A percentile compares a stretch with the other conserved stretches of the same genome.
Evolutionary conservation across 2,888 invertebrate genomes (phyloP).

Genomic region (Pyrochroa serraticornis): DNA sequence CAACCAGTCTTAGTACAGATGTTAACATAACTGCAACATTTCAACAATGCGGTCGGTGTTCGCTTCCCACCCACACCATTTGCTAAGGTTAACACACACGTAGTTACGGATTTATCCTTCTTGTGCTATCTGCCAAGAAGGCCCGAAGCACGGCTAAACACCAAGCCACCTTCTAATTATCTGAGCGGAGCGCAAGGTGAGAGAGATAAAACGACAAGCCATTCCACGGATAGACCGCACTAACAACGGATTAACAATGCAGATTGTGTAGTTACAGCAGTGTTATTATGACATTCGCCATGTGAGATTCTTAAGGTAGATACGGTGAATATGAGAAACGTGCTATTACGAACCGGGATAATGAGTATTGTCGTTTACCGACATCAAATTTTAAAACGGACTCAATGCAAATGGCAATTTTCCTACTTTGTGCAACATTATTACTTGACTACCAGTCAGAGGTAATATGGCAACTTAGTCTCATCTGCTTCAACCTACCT

Average conservation of each 20-base stretch:
- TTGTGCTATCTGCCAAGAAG: constrained; percentile 21
- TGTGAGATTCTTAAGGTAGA: constrained; percentile 22
- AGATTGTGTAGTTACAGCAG: constrained; percentile 23
- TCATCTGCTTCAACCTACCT: no score
- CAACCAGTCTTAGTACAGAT: constrained; percentile 22
- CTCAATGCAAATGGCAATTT: constrained; percentile 4
- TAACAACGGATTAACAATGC: constrained; percentile 28
- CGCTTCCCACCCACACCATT: constrained; percentile 15
- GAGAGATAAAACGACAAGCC: constrained; percentile 20
- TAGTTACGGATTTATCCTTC: constrained; percentile 24
- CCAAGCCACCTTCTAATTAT: constrained; percentile 31
- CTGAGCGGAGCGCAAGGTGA: constrained; percentile 24
- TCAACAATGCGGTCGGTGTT: constrained; percentile 26
- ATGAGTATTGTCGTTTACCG: constrained; percentile 13
- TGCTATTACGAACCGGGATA: constrained; percentile 13
- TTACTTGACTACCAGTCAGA: neutral
- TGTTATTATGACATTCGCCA: constrained; percentile 29
- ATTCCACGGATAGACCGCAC: constrained; percentile 14
- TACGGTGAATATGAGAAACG: constrained; percentile 25
- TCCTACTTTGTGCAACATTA: constrained; percentile 7
- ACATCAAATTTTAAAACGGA: constrained; percentile 15
- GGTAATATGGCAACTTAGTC: no score
- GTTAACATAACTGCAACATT: constrained; percentile 31
- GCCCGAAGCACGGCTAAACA: constrained; percentile 27
- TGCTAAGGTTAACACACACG: constrained; percentile 16